A percentile compares a stretch with the other conserved stretches of the same genome.
Conservation (phyloP, 1,140 invertebrate species). For the Lethocerus indicus region DNA sequence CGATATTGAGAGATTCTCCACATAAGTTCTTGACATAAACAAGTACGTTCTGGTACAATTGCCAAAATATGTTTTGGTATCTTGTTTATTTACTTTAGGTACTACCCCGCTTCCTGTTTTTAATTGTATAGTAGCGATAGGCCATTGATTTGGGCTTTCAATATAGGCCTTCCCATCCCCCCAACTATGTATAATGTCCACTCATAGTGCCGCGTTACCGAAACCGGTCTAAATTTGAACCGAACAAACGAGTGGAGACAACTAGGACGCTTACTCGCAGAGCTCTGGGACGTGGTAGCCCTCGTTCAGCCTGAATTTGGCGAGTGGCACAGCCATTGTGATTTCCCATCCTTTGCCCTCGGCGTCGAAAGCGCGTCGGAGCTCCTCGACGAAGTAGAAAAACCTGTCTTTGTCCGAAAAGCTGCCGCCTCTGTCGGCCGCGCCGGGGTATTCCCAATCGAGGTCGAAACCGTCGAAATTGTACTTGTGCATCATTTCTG, state of each 20-base stretch:
- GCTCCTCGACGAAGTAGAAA: slow-evolving; percentile 65
- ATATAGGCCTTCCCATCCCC: no score
- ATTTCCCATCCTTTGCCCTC: slow-evolving; percentile 63
- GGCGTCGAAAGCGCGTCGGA: slow-evolving; percentile 56
- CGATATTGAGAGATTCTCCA: no score
- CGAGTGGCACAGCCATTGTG: slow-evolving; percentile 71
- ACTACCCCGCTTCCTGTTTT: no score
- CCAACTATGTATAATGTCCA: no score
- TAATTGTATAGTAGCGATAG: no score
- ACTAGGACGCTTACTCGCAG: slow-evolving; percentile 48
- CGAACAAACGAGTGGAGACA: background rate
- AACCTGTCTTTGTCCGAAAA: slow-evolving; percentile 70
- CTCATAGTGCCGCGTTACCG: no score
- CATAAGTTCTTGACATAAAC: no score
- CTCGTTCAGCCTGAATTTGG: slow-evolving; percentile 67
- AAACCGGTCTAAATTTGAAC: no score
- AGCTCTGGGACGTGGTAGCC: slow-evolving; percentile 77
- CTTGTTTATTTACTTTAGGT: no score
- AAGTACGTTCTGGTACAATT: no score
- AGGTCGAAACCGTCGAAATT: slow-evolving; percentile 68
- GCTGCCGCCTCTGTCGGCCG: slow-evolving; percentile 64
- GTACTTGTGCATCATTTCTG: slow-evolving; percentile 56
- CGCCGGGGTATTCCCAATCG: slow-evolving; percentile 77
- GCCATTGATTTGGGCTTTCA: no score
- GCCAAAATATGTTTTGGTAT: no score